A percentile compares a stretch with the other conserved stretches of the same genome.
These are phyloP conservation scores for Oreochromis mossambicus DNA, from an alignment of 2,797 vertebrate species.

Conservation along the genomic window DNA sequence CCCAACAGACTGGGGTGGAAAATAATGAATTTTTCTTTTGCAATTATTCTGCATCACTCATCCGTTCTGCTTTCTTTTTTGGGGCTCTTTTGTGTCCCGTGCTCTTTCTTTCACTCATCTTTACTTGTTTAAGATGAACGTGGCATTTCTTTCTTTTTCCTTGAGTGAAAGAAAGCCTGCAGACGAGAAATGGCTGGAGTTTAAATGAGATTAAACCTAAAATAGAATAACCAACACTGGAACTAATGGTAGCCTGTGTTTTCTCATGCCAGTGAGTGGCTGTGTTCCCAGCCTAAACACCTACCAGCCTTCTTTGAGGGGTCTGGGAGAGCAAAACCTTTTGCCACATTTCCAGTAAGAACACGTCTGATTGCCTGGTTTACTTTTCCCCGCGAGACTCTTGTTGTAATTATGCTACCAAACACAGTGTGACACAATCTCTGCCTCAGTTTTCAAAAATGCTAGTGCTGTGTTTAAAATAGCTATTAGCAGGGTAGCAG, in stretches of 20 bases:
- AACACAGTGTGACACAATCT: not conserved
- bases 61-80: not conserved
- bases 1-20: slow-evolving; percentile 36
- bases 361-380: slow-evolving; percentile 14
- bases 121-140: not conserved
- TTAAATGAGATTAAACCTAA: not conserved
- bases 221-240: not conserved
- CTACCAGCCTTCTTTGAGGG: not conserved
- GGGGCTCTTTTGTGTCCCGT: slow-evolving; percentile 2
- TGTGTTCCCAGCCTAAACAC: slow-evolving; percentile 26
- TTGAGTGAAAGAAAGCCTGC: not conserved
- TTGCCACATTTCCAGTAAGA: slow-evolving; percentile 26
- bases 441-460: not conserved
- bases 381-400: not conserved
- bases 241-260: not conserved
- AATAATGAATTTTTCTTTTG: slow-evolving; percentile 35
- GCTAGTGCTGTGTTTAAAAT: not conserved
- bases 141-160: not conserved
- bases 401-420: slow-evolving; percentile 17
- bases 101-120: not conserved
- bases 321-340: slow-evolving; percentile 1
- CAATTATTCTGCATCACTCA: slow-evolving; percentile 18
- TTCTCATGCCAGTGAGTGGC: not conserved
- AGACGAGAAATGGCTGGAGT: slow-evolving; percentile 2
- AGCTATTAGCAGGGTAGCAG: not conserved